Percentiles rank a stretch among this genome's conserved stretches.
phyloP scores from a whole-genome alignment of 2,888 invertebrate genomes.

The Hipparchia semele region DNA sequence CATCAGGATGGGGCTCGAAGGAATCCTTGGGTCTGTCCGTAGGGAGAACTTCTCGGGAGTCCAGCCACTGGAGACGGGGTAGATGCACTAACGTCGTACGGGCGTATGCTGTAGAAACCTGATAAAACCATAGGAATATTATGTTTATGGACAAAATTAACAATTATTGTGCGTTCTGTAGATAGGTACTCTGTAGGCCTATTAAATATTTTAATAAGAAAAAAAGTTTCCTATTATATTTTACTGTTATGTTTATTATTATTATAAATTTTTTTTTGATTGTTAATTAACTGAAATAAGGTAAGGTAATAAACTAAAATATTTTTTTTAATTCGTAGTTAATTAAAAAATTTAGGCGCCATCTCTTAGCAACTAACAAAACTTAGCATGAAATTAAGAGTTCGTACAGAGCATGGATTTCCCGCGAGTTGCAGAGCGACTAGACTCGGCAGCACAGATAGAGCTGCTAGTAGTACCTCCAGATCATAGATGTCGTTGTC shows the following conservation, averaged over 20 bases:
- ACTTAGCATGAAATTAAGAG: constrained; percentile 6
- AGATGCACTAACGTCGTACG: constrained; percentile 62
- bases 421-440: constrained; percentile 77
- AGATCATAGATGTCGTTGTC: constrained; percentile 84
- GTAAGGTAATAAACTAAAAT: no score
- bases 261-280: no score
- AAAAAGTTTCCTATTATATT: no score
- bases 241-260: no score
- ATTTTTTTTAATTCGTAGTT: no score
- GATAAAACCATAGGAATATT: background rate
- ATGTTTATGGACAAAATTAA: no score
- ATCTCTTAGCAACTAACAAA: constrained; percentile 28
- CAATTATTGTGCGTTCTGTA: no score
- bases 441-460: constrained; percentile 64
- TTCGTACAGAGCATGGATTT: constrained; percentile 82
- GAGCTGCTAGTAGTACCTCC: constrained; percentile 60
- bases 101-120: constrained; percentile 78
- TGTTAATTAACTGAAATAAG: no score
- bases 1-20: constrained; percentile 63
- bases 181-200: no score
- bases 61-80: constrained; percentile 75
- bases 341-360: constrained; percentile 13
- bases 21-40: constrained; percentile 54
- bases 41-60: constrained; percentile 70
- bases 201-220: no score